Evolutionary conservation across 2,113 vertebrate species (phyloP).

Genomic region (Tachuris rubrigastra): DNA sequence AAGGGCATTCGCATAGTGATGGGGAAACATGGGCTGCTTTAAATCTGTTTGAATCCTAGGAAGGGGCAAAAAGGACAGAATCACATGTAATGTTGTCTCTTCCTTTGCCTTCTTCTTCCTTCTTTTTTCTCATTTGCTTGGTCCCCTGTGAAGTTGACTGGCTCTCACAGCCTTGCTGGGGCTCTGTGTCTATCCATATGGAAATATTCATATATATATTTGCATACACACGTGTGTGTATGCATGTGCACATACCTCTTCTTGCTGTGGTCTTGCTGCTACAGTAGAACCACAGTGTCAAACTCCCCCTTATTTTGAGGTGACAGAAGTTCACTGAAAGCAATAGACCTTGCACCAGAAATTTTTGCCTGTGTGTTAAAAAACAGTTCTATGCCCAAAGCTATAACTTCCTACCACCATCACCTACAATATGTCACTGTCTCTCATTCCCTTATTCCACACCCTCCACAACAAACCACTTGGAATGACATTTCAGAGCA

Average conservation of each 20-base stretch:
- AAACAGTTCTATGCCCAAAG: not conserved
- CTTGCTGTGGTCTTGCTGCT: not conserved
- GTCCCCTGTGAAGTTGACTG: not conserved
- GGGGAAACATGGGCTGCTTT: not conserved
- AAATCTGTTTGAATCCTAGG: not conserved
- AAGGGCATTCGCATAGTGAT: rapidly evolving
- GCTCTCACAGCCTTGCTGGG: not conserved
- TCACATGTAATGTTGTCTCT: not conserved
- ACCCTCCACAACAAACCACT: not conserved
- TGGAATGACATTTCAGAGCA: not conserved
- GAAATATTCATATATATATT: not conserved
- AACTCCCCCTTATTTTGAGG: not conserved
- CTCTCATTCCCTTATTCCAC: not conserved
- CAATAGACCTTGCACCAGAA: not conserved
- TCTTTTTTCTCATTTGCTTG: not conserved
- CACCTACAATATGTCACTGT: not conserved
- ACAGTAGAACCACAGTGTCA: not conserved
- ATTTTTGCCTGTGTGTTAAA: not conserved
- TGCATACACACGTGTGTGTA: rapidly evolving
- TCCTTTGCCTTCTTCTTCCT: not conserved
- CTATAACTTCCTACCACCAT: rapidly evolving
- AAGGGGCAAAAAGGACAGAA: not conserved
- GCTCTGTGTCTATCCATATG: not conserved
- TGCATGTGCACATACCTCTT: not conserved
- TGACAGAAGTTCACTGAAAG: not conserved